Evolutionary conservation across 2,113 vertebrate species (phyloP).

Genomic region (Stegostoma tigrinum): DNA sequence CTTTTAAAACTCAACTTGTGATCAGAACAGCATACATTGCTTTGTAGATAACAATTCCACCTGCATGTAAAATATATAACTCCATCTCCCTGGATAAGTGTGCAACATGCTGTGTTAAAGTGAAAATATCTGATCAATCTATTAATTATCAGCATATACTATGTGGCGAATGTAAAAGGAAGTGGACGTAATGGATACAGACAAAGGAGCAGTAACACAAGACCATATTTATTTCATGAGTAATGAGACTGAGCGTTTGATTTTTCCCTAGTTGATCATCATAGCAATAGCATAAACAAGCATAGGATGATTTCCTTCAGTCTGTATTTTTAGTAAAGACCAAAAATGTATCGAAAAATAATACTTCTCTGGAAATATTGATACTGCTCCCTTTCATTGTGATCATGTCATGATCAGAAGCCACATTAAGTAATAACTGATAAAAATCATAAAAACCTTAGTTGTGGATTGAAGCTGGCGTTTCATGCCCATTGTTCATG

Average conservation of each 20-base stretch:
- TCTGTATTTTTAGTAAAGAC: no score
- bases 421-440: neutral
- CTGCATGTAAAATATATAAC: neutral
- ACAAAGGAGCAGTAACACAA: neutral
- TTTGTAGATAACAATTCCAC: neutral
- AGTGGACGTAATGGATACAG: neutral
- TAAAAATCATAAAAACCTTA: neutral
- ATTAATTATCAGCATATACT: neutral
- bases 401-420: neutral
- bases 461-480: neutral
- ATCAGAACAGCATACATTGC: neutral
- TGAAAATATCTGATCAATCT: neutral
- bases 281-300: no score
- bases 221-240: neutral
- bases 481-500: neutral
- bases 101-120: neutral
- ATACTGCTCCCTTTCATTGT: neutral
- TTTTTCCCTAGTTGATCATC: no score
- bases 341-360: neutral
- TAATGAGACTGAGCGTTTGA: neutral
- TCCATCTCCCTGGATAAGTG: neutral
- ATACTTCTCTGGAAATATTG: neutral
- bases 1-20: neutral
- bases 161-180: neutral
- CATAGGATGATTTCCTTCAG: no score